Percentiles rank a stretch among this genome's conserved stretches.
Conservation (phyloP, 2,797 vertebrate genomes). For the Pangasius larnaudii region DNA sequence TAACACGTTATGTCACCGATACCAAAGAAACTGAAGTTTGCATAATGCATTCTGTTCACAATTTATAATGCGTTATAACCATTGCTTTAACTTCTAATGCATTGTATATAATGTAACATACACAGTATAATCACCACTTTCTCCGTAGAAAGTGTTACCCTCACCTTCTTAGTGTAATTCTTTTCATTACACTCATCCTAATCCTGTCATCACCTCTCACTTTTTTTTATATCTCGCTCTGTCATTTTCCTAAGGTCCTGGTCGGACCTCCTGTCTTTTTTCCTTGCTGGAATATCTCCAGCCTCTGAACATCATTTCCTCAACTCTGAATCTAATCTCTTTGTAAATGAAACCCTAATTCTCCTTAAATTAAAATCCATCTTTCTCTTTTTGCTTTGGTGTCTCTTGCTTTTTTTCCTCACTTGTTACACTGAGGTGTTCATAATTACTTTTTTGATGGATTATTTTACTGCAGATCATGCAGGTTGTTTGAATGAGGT, state of each 20-base stretch:
- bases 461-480: background rate
- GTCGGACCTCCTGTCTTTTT: background rate
- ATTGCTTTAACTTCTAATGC: background rate
- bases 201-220: background rate
- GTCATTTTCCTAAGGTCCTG: background rate
- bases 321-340: background rate
- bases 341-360: background rate
- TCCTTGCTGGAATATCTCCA: too few species aligned
- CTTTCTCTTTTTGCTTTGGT: conserved; percentile 13
- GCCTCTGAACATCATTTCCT: background rate
- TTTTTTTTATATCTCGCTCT: background rate
- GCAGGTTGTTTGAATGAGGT: too few species aligned
- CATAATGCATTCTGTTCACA: background rate
- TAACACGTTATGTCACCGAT: too few species aligned
- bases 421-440: background rate
- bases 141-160: background rate
- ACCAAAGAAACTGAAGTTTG: background rate
- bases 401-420: background rate
- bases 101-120: too few species aligned
- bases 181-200: background rate
- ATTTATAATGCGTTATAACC: background rate
- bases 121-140: too few species aligned
- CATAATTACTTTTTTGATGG: background rate
- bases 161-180: background rate
- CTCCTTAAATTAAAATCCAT: background rate